A percentile compares a stretch with the other conserved stretches of the same genome.
Conservation (phyloP, 2,888 invertebrate genomes). For the Onchidella celtica region DNA sequence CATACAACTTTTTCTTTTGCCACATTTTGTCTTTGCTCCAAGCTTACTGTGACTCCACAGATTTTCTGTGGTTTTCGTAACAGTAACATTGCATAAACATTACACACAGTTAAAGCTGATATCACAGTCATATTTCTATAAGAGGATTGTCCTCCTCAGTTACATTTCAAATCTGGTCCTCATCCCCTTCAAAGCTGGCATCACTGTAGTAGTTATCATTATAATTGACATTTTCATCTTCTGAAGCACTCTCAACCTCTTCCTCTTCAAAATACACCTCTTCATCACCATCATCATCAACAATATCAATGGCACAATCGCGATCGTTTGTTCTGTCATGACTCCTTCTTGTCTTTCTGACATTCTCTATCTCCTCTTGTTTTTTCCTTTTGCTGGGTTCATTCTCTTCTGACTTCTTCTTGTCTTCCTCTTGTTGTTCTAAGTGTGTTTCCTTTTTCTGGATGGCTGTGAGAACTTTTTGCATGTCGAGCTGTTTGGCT, state of each 20-base stretch:
- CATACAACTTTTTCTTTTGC: too few species aligned
- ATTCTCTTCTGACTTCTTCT: neutral
- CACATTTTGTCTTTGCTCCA: too few species aligned
- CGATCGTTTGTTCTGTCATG: neutral
- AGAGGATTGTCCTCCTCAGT: neutral
- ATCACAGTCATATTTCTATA: too few species aligned
- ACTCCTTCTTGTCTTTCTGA: neutral
- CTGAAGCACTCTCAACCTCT: neutral
- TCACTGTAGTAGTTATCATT: neutral
- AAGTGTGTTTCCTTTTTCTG: conserved; percentile 12
- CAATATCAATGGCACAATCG: neutral
- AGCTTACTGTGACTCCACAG: too few species aligned
- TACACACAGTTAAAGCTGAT: too few species aligned
- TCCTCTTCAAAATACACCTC: neutral
- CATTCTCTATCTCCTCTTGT: neutral
- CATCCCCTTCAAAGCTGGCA: neutral
- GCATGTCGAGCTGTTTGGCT: conserved; percentile 29
- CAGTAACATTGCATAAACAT: too few species aligned
- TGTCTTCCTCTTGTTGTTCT: neutral
- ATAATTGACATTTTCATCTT: neutral
- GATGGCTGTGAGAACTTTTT: neutral
- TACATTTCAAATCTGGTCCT: neutral
- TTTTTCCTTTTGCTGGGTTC: neutral
- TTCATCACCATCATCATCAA: neutral
- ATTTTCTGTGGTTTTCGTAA: too few species aligned